These are phyloP conservation scores for Apteryx mantelli DNA, from an alignment of 2,113 vertebrate species.

Conservation along the genomic window DNA sequence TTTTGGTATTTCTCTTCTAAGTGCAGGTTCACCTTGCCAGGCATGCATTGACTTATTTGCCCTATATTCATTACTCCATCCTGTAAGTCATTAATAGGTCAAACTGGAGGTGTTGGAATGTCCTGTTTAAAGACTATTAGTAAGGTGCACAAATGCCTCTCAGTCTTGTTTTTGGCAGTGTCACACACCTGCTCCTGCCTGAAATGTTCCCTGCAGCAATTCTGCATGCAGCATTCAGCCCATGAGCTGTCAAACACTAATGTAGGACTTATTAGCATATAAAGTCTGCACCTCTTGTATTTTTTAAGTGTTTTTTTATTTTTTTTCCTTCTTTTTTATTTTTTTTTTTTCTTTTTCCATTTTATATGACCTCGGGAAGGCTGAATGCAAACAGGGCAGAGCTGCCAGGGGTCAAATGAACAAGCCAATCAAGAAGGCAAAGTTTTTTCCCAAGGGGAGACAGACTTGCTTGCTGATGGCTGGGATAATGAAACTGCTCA, in stretches of 20 bases:
- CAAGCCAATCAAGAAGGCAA: neutral
- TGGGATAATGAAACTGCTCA: neutral
- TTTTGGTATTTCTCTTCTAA: neutral
- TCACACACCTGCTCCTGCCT: neutral
- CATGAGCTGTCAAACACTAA: neutral
- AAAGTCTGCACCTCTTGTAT: neutral
- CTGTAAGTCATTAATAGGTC: neutral
- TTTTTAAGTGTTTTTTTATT: too few relatives aligned
- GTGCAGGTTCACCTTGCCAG: fast-evolving
- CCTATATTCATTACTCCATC: neutral
- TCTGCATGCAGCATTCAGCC: neutral
- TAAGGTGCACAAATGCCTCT: neutral
- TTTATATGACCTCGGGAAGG: neutral
- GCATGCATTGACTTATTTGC: neutral
- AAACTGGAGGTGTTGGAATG: neutral
- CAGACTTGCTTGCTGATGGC: neutral
- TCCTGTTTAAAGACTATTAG: slow-evolving; percentile 16
- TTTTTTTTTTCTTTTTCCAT: neutral
- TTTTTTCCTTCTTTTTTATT: neutral
- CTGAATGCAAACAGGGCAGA: neutral
- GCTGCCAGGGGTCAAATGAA: slow-evolving; percentile 25
- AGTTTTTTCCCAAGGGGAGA: neutral
- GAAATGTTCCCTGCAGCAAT: neutral
- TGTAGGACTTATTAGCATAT: neutral
- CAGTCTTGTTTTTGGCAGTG: neutral